phyloP scores from a whole-genome alignment of 2,888 invertebrate species.

The Sussaba pulchella region DNA sequence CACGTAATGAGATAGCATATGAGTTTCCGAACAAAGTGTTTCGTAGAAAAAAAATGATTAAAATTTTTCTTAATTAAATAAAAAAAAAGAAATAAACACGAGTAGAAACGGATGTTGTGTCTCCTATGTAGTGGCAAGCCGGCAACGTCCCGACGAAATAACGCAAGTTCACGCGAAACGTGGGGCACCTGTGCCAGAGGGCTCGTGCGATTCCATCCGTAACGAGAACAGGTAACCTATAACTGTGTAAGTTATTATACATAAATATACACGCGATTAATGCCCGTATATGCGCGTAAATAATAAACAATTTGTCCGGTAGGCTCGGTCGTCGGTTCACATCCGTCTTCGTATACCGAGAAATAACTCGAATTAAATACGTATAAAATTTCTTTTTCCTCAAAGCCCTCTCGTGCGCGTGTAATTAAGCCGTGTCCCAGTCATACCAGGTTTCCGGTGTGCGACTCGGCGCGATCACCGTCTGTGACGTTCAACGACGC shows the following conservation, averaged over 20 bases:
- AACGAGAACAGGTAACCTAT: constrained; percentile 4
- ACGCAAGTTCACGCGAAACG: constrained; percentile 24
- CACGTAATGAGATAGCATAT: constrained; percentile 66
- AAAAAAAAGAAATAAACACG: constrained; percentile 24
- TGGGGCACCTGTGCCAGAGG: constrained; percentile 5
- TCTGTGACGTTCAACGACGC: not conserved
- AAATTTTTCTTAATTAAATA: not conserved
- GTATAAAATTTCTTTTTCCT: constrained; percentile 1
- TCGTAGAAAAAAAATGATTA: constrained; percentile 64
- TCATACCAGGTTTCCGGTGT: constrained; percentile 11
- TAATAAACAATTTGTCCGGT: constrained; percentile 40
- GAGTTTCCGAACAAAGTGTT: constrained; percentile 65
- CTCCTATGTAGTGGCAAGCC: constrained; percentile 35
- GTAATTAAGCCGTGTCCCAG: constrained; percentile 14
- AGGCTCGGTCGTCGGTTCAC: constrained; percentile 13
- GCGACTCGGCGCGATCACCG: not conserved
- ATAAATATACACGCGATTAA: constrained; percentile 8
- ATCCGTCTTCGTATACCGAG: constrained; percentile 40
- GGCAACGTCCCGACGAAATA: constrained; percentile 25
- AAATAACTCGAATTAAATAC: constrained; percentile 26
- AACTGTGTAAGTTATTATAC: constrained; percentile 5
- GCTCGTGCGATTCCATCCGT: constrained; percentile 16
- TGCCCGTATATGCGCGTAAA: constrained; percentile 1
- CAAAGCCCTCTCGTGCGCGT: not conserved
- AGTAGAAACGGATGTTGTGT: constrained; percentile 66